A percentile compares a stretch with the other conserved stretches of the same genome.
phyloP scores from a whole-genome alignment of 1,140 invertebrate species.

The Rhagoletis pomonella region DNA sequence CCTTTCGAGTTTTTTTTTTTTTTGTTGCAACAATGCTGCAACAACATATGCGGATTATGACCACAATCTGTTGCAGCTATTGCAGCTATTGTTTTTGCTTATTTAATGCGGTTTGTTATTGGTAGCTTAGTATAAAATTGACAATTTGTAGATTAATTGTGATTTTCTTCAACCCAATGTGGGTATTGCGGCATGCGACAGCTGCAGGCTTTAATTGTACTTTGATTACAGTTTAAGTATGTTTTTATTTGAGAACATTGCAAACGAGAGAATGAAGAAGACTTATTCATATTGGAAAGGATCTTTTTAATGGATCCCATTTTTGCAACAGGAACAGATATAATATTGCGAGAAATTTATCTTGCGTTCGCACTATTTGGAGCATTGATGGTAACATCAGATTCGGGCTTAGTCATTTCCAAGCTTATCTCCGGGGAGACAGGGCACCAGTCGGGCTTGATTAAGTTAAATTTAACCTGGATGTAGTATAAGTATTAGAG shows the following conservation, averaged over 20 bases:
- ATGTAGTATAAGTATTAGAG: no score
- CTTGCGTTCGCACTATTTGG: no score
- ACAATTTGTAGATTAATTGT: conserved; percentile 44
- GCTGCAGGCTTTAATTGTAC: background rate
- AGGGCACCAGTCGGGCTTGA: no score
- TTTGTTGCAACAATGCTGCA: conserved; percentile 20
- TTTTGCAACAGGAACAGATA: no score
- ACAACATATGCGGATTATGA: conserved; percentile 49
- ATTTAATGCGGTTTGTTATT: conserved; percentile 13
- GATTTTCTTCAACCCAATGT: background rate
- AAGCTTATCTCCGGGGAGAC: no score
- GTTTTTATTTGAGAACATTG: background rate
- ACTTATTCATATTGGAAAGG: no score
- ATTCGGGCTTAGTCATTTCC: no score
- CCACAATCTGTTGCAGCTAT: conserved; percentile 19
- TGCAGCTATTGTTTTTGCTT: conserved; percentile 10
- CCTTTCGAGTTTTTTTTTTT: background rate
- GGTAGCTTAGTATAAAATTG: conserved; percentile 31
- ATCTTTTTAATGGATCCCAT: no score
- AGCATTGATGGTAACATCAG: no score
- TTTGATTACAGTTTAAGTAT: background rate
- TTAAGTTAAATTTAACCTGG: no score
- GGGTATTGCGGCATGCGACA: conserved; percentile 10
- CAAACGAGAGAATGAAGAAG: no score
- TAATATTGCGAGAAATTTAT: no score